Evolutionary conservation across 2,113 vertebrate genomes (phyloP).

Genomic region (Deroptyus accipitrinus): DNA sequence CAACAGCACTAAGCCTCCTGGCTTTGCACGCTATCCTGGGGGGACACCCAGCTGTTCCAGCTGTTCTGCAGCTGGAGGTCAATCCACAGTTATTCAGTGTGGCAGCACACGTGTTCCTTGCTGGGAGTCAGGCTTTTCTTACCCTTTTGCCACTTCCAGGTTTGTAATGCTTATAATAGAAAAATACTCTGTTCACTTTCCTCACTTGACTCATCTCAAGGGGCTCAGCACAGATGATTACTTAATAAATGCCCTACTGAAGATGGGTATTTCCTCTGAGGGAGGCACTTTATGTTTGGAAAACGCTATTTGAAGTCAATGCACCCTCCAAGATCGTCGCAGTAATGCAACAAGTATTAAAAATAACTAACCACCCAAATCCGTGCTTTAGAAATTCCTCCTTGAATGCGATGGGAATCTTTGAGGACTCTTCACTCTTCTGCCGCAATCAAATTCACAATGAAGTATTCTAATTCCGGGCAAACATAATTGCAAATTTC

Average conservation of each 20-base stretch:
- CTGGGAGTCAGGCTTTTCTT: not conserved
- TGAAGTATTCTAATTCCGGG: not conserved
- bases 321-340: not conserved
- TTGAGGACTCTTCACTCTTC: not conserved
- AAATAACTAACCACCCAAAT: not conserved
- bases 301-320: not conserved
- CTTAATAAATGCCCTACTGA: not conserved
- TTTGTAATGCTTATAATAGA: not conserved
- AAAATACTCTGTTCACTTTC: not conserved
- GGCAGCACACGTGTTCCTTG: not conserved
- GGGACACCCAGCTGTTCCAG: not conserved
- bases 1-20: not conserved
- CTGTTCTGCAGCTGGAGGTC: not conserved
- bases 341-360: not conserved
- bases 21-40: not conserved
- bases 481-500: not conserved
- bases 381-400: not conserved
- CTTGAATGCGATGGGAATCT: not conserved
- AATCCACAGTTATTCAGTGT: not conserved
- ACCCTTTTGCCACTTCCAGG: not conserved
- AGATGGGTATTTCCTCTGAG: not conserved
- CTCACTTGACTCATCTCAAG: not conserved
- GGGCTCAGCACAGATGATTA: not conserved
- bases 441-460: not conserved
- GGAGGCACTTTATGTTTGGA: not conserved